phyloP scores from a whole-genome alignment of 2,113 vertebrate genomes.

The Ceyx cyanopectus region DNA sequence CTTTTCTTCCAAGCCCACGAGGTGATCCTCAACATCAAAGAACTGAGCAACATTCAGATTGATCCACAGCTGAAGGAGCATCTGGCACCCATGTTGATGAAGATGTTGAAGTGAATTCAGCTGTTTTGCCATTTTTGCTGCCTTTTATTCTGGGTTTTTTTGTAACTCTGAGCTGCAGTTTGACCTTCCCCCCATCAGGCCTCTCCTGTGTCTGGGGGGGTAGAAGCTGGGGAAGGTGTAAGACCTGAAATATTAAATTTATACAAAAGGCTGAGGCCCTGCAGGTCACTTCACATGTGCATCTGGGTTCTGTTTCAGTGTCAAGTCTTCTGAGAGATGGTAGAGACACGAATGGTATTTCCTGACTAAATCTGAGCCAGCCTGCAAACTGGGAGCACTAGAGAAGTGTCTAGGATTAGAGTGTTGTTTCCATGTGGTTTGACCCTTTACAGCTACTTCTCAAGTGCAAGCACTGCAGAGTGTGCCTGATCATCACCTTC shows the following conservation, averaged over 20 bases:
- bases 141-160: not conserved
- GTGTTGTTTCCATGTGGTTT: not conserved
- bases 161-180: not conserved
- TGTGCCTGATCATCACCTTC: not conserved
- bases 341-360: not conserved
- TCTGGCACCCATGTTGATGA: conserved; percentile 73
- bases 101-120: conserved; percentile 71
- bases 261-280: not conserved
- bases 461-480: not conserved
- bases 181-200: not conserved
- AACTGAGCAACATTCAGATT: conserved; percentile 64
- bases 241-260: not conserved
- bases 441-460: not conserved
- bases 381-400: not conserved
- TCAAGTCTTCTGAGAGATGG: not conserved
- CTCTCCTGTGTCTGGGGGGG: not conserved
- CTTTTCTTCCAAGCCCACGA: conserved; percentile 83
- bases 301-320: conserved; percentile 19
- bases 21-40: conserved; percentile 68
- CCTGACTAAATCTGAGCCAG: not conserved
- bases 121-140: not conserved
- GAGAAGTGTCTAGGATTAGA: not conserved
- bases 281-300: not conserved
- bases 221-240: not conserved
- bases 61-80: conserved; percentile 66